These are phyloP conservation scores for Atta colombica DNA, from an alignment of 1,140 invertebrate genomes.

Conservation along the genomic window DNA sequence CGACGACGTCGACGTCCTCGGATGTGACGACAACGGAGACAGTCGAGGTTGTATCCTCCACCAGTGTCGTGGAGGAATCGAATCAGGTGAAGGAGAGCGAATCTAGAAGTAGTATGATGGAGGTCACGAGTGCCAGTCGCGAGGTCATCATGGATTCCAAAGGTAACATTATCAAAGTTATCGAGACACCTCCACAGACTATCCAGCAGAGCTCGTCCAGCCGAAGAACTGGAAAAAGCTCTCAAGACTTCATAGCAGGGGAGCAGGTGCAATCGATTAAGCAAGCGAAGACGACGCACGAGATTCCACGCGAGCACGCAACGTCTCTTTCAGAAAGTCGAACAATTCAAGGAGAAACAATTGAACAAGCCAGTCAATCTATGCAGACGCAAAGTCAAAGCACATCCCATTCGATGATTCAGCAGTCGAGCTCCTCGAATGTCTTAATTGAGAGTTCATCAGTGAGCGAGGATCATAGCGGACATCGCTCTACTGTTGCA, in stretches of 20 bases:
- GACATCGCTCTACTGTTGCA: not conserved
- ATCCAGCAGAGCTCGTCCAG: conserved; percentile 59
- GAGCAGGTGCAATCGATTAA: conserved; percentile 72
- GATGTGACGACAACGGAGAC: conserved; percentile 65
- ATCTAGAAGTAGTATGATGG: conserved; percentile 75
- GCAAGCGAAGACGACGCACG: conserved; percentile 55
- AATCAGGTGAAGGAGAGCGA: conserved; percentile 76
- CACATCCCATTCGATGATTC: conserved; percentile 45
- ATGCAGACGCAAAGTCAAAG: conserved; percentile 55
- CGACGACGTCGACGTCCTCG: conserved; percentile 63
- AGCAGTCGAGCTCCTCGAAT: conserved; percentile 60
- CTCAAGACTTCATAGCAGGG: conserved; percentile 73
- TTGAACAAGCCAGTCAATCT: not conserved
- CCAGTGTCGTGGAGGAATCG: conserved; percentile 80
- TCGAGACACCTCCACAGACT: conserved; percentile 73
- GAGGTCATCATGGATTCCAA: conserved; percentile 82
- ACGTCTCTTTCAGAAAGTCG: conserved; percentile 15
- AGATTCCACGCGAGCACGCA: conserved; percentile 10
- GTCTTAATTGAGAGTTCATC: conserved; percentile 48
- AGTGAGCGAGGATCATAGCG: not conserved
- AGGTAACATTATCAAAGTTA: conserved; percentile 81
- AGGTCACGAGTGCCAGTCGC: conserved; percentile 78
- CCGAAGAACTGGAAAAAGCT: conserved; percentile 64
- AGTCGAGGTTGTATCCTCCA: conserved; percentile 76
- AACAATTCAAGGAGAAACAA: not conserved